Evolutionary conservation across 2,888 invertebrate species (phyloP).

Genomic region (Gortyna flavago): DNA sequence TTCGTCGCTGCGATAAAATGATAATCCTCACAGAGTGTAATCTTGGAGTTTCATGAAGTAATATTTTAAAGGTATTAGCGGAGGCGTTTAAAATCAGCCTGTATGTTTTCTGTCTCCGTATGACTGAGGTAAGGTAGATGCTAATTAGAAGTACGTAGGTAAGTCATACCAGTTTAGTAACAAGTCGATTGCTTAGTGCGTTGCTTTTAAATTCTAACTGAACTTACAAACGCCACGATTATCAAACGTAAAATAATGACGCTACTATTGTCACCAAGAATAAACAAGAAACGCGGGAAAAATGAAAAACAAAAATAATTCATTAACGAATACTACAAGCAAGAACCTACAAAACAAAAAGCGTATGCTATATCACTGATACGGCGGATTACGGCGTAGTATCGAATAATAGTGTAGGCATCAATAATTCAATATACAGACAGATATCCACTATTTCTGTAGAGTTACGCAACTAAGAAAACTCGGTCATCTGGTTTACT

Average conservation of each 20-base stretch:
- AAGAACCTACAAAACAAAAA: constrained; percentile 40
- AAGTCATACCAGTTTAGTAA: constrained; percentile 23
- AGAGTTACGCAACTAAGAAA: constrained; percentile 82
- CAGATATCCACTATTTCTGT: constrained; percentile 75
- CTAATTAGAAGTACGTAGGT: constrained; percentile 38
- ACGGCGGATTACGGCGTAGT: constrained; percentile 24
- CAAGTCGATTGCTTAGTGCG: constrained; percentile 17
- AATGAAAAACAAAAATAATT: constrained; percentile 28
- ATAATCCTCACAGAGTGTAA: constrained; percentile 42
- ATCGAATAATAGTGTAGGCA: constrained; percentile 39
- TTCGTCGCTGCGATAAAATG: constrained; percentile 43
- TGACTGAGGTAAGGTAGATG: constrained; percentile 9
- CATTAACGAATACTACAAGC: constrained; percentile 29
- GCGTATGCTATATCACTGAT: constrained; percentile 49
- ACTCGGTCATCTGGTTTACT: constrained; percentile 85
- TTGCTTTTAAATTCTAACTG: constrained; percentile 33
- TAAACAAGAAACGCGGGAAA: constrained; percentile 16
- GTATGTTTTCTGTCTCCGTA: constrained; percentile 33
- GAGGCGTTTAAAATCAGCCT: constrained; percentile 23
- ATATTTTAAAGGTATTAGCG: constrained; percentile 1
- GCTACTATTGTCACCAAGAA: constrained; percentile 2
- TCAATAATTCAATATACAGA: constrained; percentile 42
- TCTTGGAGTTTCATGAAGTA: constrained; percentile 34
- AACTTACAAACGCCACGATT: constrained; percentile 11
- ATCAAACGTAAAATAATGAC: constrained; percentile 23